Base-by-base conservation (phyloP, 2,113 vertebrate genomes). In the Notothenia coriiceps region DNA sequence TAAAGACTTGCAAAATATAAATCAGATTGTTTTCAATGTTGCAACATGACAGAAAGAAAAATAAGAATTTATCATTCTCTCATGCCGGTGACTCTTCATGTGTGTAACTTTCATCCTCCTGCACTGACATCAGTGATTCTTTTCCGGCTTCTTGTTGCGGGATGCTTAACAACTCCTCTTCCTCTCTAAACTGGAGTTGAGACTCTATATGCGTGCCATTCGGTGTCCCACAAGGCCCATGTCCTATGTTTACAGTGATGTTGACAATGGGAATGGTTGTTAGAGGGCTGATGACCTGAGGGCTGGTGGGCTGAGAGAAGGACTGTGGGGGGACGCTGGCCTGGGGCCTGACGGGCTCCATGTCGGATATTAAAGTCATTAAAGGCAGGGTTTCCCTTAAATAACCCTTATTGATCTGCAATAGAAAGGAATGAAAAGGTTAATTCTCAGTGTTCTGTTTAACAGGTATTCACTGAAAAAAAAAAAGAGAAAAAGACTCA, bases 91-190 rank as follows among this genome's bases (percentile, higher is more conserved):
- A 79, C 10, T 78, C 29, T 22, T 87, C 40, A 82, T 54, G 8
- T n/a, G 17, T 62, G 43, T 29, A 70, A 29, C 10, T 52, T 40
- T 10, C 51, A 54, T 84, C 91, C 83, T 95, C 94, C 76, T 90
- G 89, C 13, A 93, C 91, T 54, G 93, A 91, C 47, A 72, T 60
- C 15, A 82, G 65, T 1, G 84, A 85, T 10, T 85, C 81, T 82
- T 94, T 93, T 18, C 91, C 92, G 4, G 78, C 86, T 72, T 95
- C 94, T 74, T 94, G 91, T 74, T 93, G 86, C 10, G 89, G 88
- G 43, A 84, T 76, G 81, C 84, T 85, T 40, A 86, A 76, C 10
- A 84, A 79, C 78, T 86, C 78, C 60, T 94, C 91, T 75, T 94
- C 92, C 69, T 93, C 87, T 60, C 92, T 80, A 82, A 92, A 55